Percentiles rank a stretch among this genome's conserved stretches.
Conservation (phyloP, 37 sponge, comb jelly and placozoan species). For the Theonella swinhoei region DNA sequence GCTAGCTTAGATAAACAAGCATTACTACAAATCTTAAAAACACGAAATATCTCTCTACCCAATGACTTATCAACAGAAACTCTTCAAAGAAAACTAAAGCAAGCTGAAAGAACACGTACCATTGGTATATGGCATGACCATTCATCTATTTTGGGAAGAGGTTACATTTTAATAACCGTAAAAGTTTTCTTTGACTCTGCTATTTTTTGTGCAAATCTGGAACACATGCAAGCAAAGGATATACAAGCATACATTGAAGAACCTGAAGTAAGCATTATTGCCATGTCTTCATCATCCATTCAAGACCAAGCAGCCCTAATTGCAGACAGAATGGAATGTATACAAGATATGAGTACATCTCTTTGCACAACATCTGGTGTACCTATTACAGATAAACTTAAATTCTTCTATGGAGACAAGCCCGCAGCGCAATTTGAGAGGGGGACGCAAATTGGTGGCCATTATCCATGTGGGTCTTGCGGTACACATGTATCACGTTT, state of each 20-base stretch:
- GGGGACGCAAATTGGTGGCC: constrained; percentile 39
- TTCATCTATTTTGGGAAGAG: background rate
- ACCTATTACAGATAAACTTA: background rate
- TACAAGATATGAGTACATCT: background rate
- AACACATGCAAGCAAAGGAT: background rate
- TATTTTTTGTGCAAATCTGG: constrained; percentile 1
- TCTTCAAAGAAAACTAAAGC: background rate
- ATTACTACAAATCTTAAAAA: background rate
- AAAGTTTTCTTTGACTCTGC: constrained; percentile 21
- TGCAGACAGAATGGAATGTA: constrained; percentile 28
- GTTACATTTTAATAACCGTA: constrained; percentile 6
- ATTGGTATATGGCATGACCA: constrained; percentile 19
- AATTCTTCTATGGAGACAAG: constrained; percentile 41
- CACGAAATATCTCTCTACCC: background rate
- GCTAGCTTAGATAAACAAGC: background rate
- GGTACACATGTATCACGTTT: background rate
- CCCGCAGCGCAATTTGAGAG: constrained; percentile 34
- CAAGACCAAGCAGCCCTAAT: constrained; percentile 34
- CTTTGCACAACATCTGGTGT: constrained; percentile 11
- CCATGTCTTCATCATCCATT: constrained; percentile 6
- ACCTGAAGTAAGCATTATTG: constrained; percentile 23
- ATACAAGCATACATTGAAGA: constrained; percentile 17
- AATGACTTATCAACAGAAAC: background rate
- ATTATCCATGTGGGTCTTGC: constrained; percentile 31
- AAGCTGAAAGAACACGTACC: constrained; percentile 3